Evolutionary conservation across 2,888 invertebrate genomes (phyloP).

Genomic region (Tigriopus californicus): DNA sequence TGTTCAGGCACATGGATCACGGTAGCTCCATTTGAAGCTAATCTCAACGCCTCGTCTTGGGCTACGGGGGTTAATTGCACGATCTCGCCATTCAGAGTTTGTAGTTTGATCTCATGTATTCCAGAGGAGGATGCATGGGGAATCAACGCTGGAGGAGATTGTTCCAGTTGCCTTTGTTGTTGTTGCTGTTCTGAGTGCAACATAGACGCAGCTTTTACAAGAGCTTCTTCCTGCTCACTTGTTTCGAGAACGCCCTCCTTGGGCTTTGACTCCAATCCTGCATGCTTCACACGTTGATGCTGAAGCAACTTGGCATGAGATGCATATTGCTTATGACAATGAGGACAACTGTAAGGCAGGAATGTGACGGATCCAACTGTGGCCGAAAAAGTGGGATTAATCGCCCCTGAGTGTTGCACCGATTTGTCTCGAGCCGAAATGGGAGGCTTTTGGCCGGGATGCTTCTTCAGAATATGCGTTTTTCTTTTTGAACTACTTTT

Average conservation of each 20-base stretch:
- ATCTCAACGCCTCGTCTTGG: neutral
- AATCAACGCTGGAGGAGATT: no score
- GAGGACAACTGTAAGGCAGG: slow-evolving; percentile 48
- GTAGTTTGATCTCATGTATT: no score
- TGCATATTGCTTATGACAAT: slow-evolving; percentile 73
- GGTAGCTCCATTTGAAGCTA: neutral
- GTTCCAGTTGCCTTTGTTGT: no score
- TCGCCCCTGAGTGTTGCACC: neutral
- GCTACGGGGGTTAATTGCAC: neutral
- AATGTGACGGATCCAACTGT: slow-evolving; percentile 52
- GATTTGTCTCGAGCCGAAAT: slow-evolving; percentile 18
- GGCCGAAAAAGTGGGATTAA: slow-evolving; percentile 41
- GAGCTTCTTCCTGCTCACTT: no score
- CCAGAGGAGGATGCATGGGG: no score
- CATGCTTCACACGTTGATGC: slow-evolving; percentile 33
- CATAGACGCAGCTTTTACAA: no score
- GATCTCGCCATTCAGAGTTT: neutral
- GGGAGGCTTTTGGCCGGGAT: slow-evolving; percentile 51
- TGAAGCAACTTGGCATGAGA: slow-evolving; percentile 43
- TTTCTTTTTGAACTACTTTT: slow-evolving; percentile 67
- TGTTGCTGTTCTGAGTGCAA: no score
- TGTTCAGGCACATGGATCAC: neutral
- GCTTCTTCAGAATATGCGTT: slow-evolving; percentile 57
- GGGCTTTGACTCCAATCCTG: neutral
- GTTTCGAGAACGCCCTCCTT: neutral